A percentile compares a stretch with the other conserved stretches of the same genome.
Evolutionary conservation across 2,888 invertebrate species (phyloP).

Genomic region (Phania funesta): DNA sequence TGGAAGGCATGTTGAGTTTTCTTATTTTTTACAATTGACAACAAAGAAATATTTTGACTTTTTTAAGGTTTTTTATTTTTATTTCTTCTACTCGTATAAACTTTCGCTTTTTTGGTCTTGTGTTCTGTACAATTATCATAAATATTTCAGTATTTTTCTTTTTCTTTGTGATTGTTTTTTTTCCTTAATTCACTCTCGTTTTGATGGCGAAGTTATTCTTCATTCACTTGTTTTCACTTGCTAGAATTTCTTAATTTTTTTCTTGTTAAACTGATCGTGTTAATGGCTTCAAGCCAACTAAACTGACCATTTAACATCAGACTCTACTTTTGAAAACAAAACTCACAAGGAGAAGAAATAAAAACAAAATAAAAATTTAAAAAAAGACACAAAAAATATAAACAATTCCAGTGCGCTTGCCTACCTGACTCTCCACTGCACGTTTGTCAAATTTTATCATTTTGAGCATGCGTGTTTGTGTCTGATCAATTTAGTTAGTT

Average conservation of each 20-base stretch:
- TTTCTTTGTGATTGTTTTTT: too few relatives aligned
- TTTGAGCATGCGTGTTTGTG: slow-evolving; percentile 52
- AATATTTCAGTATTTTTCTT: too few relatives aligned
- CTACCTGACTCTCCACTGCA: not conserved
- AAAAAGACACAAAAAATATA: slow-evolving; percentile 3
- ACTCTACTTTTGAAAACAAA: slow-evolving; percentile 32
- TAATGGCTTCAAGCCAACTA: slow-evolving; percentile 78
- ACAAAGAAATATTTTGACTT: slow-evolving; percentile 67
- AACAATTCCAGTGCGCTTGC: slow-evolving; percentile 3
- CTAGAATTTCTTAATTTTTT: not conserved
- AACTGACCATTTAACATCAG: slow-evolving; percentile 65
- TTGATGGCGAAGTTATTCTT: not conserved
- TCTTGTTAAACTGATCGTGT: slow-evolving; percentile 74
- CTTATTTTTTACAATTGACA: slow-evolving; percentile 27
- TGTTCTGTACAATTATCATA: slow-evolving; percentile 7
- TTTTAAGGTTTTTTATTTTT: slow-evolving; percentile 56
- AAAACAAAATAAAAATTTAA: not conserved
- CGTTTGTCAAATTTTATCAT: slow-evolving; percentile 23
- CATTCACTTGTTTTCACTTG: not conserved
- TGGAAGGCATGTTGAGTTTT: slow-evolving; percentile 68
- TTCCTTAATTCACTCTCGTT: too few relatives aligned
- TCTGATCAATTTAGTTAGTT: not conserved
- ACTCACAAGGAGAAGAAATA: slow-evolving; percentile 6
- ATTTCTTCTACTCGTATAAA: slow-evolving; percentile 62
- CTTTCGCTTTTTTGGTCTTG: slow-evolving; percentile 69